These are phyloP conservation scores for Haplochromis burtoni DNA, from an alignment of 2,113 vertebrate species.

Conservation along the genomic window DNA sequence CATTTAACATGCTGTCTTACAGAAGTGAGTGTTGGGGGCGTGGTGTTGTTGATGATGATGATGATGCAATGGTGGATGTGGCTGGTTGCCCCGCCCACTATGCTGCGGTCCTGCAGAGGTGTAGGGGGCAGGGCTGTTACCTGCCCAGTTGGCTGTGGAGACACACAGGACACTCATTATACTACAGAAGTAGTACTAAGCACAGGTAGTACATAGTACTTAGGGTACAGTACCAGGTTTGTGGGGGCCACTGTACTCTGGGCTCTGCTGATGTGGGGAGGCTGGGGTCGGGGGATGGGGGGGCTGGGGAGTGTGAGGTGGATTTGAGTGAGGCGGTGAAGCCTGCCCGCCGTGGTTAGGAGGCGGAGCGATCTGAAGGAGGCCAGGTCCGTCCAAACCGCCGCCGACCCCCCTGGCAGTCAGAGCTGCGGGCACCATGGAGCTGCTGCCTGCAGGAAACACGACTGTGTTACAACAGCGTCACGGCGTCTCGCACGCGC, in stretches of 20 bases:
- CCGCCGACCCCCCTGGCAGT: neutral
- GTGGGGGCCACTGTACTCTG: slow-evolving; percentile 43
- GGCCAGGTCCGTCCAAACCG: slow-evolving; percentile 27
- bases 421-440: slow-evolving; percentile 15
- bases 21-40: slow-evolving; percentile 62
- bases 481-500: neutral
- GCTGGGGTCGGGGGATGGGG: slow-evolving; percentile 1
- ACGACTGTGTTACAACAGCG: accelerated
- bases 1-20: slow-evolving; percentile 33
- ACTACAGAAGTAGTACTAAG: neutral
- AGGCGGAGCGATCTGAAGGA: slow-evolving; percentile 57
- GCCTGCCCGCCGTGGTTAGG: slow-evolving; percentile 15
- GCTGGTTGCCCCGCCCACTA: slow-evolving; percentile 67
- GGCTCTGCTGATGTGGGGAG: slow-evolving; percentile 19
- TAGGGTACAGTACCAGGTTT: slow-evolving; percentile 32
- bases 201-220: neutral
- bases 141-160: slow-evolving; percentile 65
- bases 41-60: slow-evolving; percentile 13
- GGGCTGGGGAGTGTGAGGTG: neutral
- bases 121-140: slow-evolving; percentile 59
- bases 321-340: slow-evolving; percentile 48
- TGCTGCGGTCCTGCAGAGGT: slow-evolving; percentile 57
- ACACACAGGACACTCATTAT: neutral
- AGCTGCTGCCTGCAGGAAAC: slow-evolving; percentile 9
- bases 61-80: slow-evolving; percentile 54